Conservation (phyloP, 2,113 vertebrate genomes). For the Falcunculus frontatus region DNA sequence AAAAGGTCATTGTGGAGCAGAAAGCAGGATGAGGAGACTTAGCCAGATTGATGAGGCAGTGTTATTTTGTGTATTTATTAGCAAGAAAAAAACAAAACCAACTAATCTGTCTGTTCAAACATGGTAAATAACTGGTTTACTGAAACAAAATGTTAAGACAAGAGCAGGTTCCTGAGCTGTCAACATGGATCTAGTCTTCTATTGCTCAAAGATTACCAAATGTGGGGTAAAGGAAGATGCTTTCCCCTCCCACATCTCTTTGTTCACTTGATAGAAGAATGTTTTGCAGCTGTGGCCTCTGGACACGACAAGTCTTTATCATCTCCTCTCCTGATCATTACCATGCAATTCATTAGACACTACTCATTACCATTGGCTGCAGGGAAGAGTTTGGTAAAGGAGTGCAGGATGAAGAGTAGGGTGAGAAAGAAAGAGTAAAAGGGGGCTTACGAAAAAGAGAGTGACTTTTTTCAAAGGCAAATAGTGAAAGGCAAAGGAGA, state of each 20-base stretch:
- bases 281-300: not conserved
- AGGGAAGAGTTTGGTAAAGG: not conserved
- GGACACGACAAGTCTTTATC: not conserved
- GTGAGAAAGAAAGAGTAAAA: not conserved
- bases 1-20: constrained; percentile 67
- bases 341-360: not conserved
- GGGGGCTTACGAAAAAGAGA: not conserved
- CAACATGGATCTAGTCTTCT: not conserved
- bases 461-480: not conserved
- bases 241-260: not conserved
- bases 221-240: not conserved
- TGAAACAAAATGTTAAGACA: not conserved
- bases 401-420: not conserved
- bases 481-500: not conserved
- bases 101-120: not conserved
- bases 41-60: constrained; percentile 59
- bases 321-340: not conserved
- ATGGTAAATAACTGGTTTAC: not conserved
- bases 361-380: not conserved
- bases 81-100: not conserved
- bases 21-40: constrained; percentile 41
- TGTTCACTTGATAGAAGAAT: not conserved
- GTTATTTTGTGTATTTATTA: constrained; percentile 60
- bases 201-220: not conserved
- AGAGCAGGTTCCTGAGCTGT: not conserved